phyloP scores from a whole-genome alignment of 30 jellyfish, hydroid and myxozoan genomes.

The Aurelia sp. region DNA sequence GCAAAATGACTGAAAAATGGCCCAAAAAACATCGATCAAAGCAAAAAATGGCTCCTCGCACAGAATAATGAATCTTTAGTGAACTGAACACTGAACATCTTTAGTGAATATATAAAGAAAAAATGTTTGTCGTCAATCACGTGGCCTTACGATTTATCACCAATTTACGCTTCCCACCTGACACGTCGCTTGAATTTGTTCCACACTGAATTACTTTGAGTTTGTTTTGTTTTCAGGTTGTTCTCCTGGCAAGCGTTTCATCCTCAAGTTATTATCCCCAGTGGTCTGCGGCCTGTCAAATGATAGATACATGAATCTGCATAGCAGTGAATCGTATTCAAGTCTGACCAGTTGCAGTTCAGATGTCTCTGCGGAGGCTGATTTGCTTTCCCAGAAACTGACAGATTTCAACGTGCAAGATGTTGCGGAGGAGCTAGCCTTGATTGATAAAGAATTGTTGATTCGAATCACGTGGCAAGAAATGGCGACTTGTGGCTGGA shows the following conservation, averaged over 20 bases:
- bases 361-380: constrained; percentile 69
- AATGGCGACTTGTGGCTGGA: constrained; percentile 88
- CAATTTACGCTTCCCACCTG: too few species aligned
- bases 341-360: constrained; percentile 73
- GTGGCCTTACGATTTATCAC: too few species aligned
- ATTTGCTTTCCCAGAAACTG: constrained; percentile 60
- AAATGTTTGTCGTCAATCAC: too few species aligned
- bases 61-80: too few species aligned
- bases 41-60: too few species aligned
- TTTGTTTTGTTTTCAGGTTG: constrained; percentile 42
- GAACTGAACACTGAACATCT: too few species aligned
- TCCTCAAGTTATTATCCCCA: constrained; percentile 79
- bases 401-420: constrained; percentile 83
- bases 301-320: constrained; percentile 73
- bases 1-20: too few species aligned
- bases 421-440: constrained; percentile 86
- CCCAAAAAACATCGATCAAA: too few species aligned
- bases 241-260: constrained; percentile 84
- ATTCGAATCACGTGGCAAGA: constrained; percentile 96
- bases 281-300: constrained; percentile 87
- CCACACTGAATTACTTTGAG: too few species aligned
- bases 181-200: too few species aligned
- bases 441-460: constrained; percentile 89
- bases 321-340: constrained; percentile 68
- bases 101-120: too few species aligned